A percentile compares a stretch with the other conserved stretches of the same genome.
phyloP scores from a whole-genome alignment of 2,113 vertebrate species.

The Oceanodroma tethys region DNA sequence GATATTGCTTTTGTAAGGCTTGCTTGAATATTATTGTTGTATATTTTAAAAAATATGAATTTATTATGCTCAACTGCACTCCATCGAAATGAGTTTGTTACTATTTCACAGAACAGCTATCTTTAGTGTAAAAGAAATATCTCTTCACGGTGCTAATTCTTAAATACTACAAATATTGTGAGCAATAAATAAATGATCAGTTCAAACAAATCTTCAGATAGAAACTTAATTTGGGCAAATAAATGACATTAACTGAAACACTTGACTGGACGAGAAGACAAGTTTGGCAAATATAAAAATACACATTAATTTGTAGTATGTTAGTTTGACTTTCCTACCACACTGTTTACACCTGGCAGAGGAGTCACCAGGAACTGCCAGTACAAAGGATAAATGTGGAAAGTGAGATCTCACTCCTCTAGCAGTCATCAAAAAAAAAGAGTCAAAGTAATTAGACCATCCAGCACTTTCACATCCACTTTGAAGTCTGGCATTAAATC shows the following conservation, averaged over 20 bases:
- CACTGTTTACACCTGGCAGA: slow-evolving; percentile 71
- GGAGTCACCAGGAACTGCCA: slow-evolving; percentile 61
- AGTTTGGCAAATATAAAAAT: slow-evolving; percentile 65
- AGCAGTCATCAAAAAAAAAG: slow-evolving; percentile 40
- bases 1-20: background rate
- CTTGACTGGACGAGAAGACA: slow-evolving; percentile 31
- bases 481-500: slow-evolving; percentile 52
- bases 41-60: background rate
- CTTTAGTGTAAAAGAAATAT: background rate
- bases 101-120: background rate
- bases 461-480: slow-evolving; percentile 43
- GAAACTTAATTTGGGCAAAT: slow-evolving; percentile 1
- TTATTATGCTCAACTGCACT: background rate
- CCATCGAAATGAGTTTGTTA: background rate
- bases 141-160: background rate
- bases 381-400: slow-evolving; percentile 59
- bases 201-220: slow-evolving; percentile 49
- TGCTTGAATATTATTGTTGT: background rate
- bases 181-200: slow-evolving; percentile 19
- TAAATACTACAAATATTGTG: background rate
- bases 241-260: slow-evolving; percentile 45
- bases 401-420: slow-evolving; percentile 59
- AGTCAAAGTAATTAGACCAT: slow-evolving; percentile 43
- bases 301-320: slow-evolving; percentile 61
- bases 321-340: slow-evolving; percentile 70